These are phyloP conservation scores for Micromussa lordhowensis DNA, from an alignment of 92 coral and sea anemone species.

Conservation along the genomic window DNA sequence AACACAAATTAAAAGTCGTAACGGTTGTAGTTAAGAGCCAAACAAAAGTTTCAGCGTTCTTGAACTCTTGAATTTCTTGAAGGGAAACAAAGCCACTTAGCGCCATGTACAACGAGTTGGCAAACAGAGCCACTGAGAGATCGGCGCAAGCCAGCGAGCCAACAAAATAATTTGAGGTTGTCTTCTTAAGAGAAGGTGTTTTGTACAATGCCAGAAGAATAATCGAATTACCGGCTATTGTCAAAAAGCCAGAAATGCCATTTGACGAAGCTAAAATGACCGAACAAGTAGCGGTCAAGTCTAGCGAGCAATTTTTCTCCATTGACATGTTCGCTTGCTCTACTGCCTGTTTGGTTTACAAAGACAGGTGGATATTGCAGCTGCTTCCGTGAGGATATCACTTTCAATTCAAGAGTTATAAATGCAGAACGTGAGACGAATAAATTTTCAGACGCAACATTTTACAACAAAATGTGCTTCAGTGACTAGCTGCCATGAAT, in stretches of 20 bases:
- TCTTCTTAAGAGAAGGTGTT: slow-evolving; percentile 8
- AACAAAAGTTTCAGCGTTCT: slow-evolving; percentile 7
- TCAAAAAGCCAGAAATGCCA: slow-evolving; percentile 3
- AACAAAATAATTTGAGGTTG: not conserved
- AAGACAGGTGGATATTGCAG: not conserved
- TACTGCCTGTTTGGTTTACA: not conserved
- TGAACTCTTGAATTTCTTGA: not conserved
- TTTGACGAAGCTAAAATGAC: slow-evolving; percentile 3
- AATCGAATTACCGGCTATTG: not conserved
- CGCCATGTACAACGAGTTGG: not conserved
- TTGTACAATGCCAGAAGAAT: slow-evolving; percentile 4
- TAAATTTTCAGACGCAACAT: too few relatives aligned
- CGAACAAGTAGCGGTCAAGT: not conserved
- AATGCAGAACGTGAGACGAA: too few relatives aligned
- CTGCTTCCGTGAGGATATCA: not conserved
- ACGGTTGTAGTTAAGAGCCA: not conserved
- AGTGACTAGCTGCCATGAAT: too few relatives aligned
- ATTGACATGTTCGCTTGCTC: not conserved
- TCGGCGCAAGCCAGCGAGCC: not conserved
- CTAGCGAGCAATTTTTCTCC: not conserved
- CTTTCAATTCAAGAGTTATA: too few relatives aligned
- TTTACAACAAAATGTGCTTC: too few relatives aligned
- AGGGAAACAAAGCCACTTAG: slow-evolving; percentile 2
- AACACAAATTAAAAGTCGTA: not conserved
- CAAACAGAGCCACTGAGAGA: not conserved